A percentile compares a stretch with the other conserved stretches of the same genome.
These are phyloP conservation scores for Abscondita cerata DNA, from an alignment of 2,888 invertebrate genomes.

Conservation along the genomic window DNA sequence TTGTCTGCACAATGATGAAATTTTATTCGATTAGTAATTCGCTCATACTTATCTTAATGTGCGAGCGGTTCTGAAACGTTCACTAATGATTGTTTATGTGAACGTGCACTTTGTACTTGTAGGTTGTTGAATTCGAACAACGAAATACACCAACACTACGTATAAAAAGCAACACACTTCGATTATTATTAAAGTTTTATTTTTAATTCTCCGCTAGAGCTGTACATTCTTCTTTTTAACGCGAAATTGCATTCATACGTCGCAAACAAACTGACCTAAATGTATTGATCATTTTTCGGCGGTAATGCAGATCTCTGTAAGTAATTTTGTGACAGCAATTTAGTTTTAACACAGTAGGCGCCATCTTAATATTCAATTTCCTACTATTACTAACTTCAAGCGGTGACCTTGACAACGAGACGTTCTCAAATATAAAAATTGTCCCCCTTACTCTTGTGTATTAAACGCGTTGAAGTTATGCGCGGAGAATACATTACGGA, in stretches of 20 bases:
- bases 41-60: too few relatives aligned
- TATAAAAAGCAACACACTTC: too few relatives aligned
- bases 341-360: not conserved
- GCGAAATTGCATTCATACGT: conserved; percentile 34
- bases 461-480: conserved; percentile 28
- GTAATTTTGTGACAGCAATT: not conserved
- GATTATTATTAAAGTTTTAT: too few relatives aligned
- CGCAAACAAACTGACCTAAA: conserved; percentile 45
- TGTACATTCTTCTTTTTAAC: not conserved
- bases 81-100: too few relatives aligned
- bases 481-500: conserved; percentile 33
- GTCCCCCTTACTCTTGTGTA: conserved; percentile 39
- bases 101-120: too few relatives aligned
- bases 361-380: too few relatives aligned
- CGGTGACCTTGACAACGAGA: conserved; percentile 47
- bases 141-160: too few relatives aligned
- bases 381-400: too few relatives aligned
- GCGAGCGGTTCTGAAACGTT: too few relatives aligned
- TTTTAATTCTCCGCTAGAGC: too few relatives aligned
- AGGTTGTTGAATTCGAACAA: too few relatives aligned
- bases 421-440: conserved; percentile 46
- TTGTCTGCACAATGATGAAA: conserved; percentile 16
- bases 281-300: conserved; percentile 43
- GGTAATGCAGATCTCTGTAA: conserved; percentile 31
- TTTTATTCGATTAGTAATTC: too few relatives aligned